A percentile compares a stretch with the other conserved stretches of the same genome.
Conservation (phyloP, 2,113 vertebrate genomes). For the Dromas ardeola region DNA sequence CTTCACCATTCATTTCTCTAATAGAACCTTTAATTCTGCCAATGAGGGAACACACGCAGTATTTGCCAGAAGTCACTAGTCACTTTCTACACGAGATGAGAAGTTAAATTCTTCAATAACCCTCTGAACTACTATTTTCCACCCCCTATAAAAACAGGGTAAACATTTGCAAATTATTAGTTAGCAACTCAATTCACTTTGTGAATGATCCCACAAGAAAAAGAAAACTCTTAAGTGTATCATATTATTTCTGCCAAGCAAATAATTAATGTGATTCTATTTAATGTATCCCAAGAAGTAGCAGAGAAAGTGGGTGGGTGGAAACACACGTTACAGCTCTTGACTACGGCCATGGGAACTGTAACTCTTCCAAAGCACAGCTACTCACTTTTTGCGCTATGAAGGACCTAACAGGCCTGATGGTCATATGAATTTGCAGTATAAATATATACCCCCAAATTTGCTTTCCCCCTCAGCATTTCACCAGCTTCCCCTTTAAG, state of each 20-base stretch:
- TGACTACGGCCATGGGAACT: neutral
- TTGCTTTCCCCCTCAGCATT: neutral
- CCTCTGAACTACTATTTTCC: neutral
- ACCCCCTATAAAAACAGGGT: neutral
- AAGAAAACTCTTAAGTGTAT: neutral
- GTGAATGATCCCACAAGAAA: neutral
- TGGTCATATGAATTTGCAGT: neutral
- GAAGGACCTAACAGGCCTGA: neutral
- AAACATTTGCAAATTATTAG: neutral
- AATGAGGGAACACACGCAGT: neutral
- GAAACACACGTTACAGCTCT: neutral
- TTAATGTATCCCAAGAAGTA: neutral
- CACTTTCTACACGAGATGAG: neutral
- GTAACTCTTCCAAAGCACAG: neutral
- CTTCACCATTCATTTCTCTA: neutral
- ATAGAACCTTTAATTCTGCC: neutral
- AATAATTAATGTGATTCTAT: neutral
- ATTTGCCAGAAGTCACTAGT: neutral
- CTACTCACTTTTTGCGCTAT: neutral
- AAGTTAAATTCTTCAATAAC: neutral
- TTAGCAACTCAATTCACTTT: neutral
- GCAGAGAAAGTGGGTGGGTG: neutral
- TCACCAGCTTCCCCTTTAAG: neutral
- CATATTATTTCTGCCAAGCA: neutral
- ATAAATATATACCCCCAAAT: neutral